phyloP scores from a whole-genome alignment of 2,113 vertebrate genomes.

The Dipodomys ordii region DNA sequence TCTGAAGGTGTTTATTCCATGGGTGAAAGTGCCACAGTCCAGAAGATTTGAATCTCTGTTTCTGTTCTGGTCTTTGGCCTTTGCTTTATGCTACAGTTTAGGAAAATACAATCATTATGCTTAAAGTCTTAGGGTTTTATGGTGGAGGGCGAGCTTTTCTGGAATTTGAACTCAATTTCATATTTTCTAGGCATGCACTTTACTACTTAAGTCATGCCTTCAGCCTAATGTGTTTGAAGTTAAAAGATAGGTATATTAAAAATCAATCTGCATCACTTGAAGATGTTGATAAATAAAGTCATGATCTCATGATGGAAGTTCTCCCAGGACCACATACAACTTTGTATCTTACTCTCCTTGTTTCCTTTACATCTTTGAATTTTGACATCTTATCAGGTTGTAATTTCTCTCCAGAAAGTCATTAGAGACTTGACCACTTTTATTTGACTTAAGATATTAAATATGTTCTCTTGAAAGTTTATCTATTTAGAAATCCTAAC shows the following conservation, averaged over 20 bases:
- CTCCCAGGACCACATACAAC: background rate
- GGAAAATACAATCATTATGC: background rate
- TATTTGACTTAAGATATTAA: background rate
- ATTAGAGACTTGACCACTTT: background rate
- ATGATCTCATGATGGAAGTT: background rate
- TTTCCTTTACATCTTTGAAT: background rate
- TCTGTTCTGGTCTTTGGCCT: background rate
- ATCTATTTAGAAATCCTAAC: background rate
- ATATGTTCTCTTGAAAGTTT: background rate
- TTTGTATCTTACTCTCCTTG: background rate
- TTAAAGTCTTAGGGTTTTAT: background rate
- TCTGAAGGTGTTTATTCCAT: rapidly evolving
- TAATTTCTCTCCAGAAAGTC: background rate
- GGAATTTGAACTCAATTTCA: too few species aligned
- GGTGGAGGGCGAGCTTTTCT: too few species aligned
- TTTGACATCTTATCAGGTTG: background rate
- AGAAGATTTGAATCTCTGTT: background rate
- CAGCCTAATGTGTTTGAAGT: too few species aligned
- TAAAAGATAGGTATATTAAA: too few species aligned
- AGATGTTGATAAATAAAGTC: background rate
- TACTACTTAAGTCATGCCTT: too few species aligned
- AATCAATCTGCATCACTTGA: background rate
- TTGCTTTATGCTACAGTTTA: background rate
- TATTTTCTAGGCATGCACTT: too few species aligned
- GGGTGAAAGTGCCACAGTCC: background rate